Evolutionary conservation across 2,113 vertebrate species (phyloP).

Genomic region (Tachuris rubrigastra): DNA sequence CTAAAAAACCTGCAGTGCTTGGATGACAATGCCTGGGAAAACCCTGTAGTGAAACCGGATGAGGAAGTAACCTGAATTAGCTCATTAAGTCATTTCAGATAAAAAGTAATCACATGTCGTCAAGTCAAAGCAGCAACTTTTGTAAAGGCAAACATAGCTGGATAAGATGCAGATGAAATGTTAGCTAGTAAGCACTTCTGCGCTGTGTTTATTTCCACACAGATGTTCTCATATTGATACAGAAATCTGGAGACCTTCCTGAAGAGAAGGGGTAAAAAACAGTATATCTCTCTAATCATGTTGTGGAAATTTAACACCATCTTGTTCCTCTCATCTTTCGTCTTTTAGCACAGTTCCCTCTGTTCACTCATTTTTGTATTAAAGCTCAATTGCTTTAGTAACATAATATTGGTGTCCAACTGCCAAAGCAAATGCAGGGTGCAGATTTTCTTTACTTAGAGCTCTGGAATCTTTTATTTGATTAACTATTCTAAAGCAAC

Average conservation of each 20-base stretch:
- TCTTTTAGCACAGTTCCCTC: neutral
- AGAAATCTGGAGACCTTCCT: neutral
- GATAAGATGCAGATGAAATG: neutral
- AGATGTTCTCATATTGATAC: neutral
- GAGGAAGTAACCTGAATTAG: neutral
- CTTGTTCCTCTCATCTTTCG: neutral
- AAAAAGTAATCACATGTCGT: neutral
- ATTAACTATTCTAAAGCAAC: neutral
- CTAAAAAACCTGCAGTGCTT: neutral
- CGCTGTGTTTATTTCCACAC: neutral
- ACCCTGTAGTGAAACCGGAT: neutral
- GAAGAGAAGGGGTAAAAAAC: neutral
- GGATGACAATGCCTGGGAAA: neutral
- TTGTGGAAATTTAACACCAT: neutral
- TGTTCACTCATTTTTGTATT: neutral
- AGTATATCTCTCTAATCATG: neutral
- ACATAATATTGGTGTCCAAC: neutral
- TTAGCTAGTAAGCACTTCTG: neutral
- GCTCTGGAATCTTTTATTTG: constrained; percentile 17
- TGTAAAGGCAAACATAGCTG: neutral
- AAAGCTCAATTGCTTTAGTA: neutral
- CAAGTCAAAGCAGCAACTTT: neutral
- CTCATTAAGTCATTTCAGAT: neutral
- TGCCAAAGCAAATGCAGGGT: constrained; percentile 40
- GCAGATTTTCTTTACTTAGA: neutral